phyloP scores from a whole-genome alignment of 2,888 invertebrate species.

The Seira musarum region DNA sequence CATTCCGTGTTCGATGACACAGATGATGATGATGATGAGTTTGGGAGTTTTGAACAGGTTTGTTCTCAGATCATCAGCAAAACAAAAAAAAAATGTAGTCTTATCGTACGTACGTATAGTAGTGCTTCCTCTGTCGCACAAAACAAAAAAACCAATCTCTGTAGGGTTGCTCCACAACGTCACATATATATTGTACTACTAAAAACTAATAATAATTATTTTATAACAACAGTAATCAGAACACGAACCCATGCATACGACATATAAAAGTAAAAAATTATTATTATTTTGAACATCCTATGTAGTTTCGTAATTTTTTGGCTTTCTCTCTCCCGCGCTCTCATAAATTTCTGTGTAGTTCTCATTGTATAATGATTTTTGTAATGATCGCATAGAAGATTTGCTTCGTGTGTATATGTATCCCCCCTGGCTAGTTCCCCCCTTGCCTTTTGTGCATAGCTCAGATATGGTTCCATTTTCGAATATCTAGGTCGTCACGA shows the following conservation, averaged over 20 bases:
- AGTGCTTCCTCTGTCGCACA: constrained; percentile 10
- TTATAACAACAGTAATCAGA: constrained; percentile 4
- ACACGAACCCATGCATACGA: constrained; percentile 3
- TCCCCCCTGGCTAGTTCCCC: constrained; percentile 3
- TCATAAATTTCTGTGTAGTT: constrained; percentile 14
- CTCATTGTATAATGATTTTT: constrained; percentile 17
- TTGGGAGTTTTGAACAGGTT: constrained; percentile 48
- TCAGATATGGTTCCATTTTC: neutral
- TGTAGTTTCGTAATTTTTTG: constrained; percentile 23
- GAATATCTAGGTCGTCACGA: constrained; percentile 31
- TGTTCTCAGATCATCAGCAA: constrained; percentile 8
- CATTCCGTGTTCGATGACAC: constrained; percentile 47
- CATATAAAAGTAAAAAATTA: constrained; percentile 1
- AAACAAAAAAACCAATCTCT: neutral
- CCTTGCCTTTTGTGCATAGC: neutral
- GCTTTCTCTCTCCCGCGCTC: constrained; percentile 22
- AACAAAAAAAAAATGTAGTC: neutral
- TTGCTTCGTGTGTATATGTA: constrained; percentile 1
- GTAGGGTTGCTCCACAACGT: constrained; percentile 10
- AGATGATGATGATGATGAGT: constrained; percentile 57
- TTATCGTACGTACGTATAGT: constrained; percentile 6
- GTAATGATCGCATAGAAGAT: neutral
- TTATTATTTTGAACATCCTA: constrained; percentile 6
- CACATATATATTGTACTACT: constrained; percentile 2
- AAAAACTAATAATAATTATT: neutral